Evolutionary conservation across 2,888 invertebrate species (phyloP), one percentile per base, ranked within the genome.

Genomic region (Peribatodes rhomboidaria): DNA sequence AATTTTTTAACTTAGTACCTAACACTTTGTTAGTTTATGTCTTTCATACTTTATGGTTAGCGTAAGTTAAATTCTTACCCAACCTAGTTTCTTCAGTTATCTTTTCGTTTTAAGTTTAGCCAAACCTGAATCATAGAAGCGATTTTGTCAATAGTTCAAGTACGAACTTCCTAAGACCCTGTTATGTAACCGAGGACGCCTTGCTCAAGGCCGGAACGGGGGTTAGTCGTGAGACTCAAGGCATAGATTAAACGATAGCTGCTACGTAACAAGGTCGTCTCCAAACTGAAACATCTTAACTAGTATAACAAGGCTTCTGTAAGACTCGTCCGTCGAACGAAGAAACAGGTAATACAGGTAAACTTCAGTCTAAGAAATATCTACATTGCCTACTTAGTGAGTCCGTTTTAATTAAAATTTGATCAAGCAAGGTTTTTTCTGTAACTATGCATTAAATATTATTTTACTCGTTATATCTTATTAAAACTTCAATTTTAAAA

Each of bases 121-220:
- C 16, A 33, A 33, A 31, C 35, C 10, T 35, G 37, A 39, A 57
- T 37, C 22, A n/a, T 46, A 47, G 37, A 22, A 57, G 35, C 20
- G 44, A 33, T 39, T 37, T 57, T 13, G 39, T 57, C 57, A 56
- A 56, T 56, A 56, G 56, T 56, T 56, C 57, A 57, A 57, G 46
- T 47, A 37, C 39, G 39, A 57, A 47, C 39, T 20, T 57, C 35
- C 37, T 16, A 37, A 47, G 46, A 35, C 13, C 16, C 35, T 35
- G 56, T 37, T 57, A 47, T 22, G 16, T 57, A 47, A 56, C 35
- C 16, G 46, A 35, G 56, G 56, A 57, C 47, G 13, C 13, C 31
- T 33, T 16, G 33, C 35, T 56, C 56, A 56, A 56, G 56, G 56
- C 20, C 56, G 9, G 11, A 37, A 13, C 50, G 18, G 20, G 11